Evolutionary conservation across 2,797 vertebrate species (phyloP).

Genomic region (Dipus sagitta): DNA sequence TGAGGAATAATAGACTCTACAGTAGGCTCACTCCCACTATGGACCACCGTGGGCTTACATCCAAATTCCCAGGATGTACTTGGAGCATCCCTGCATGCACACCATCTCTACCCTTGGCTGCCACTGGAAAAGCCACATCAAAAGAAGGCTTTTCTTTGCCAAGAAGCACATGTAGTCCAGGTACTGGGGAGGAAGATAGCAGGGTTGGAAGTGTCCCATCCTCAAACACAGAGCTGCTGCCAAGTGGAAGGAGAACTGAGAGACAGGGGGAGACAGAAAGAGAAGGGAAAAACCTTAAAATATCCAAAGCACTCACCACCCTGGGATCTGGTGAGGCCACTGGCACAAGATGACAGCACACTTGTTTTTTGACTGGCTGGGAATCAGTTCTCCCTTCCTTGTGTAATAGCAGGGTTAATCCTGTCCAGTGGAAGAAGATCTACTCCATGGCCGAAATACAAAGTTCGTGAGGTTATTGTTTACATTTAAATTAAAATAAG

Average conservation of each 20-base stretch:
- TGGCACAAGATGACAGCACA: neutral
- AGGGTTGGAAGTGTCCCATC: neutral
- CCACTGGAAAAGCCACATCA: neutral
- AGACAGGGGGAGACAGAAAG: neutral
- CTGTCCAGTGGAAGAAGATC: neutral
- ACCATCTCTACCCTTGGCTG: neutral
- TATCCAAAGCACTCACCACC: neutral
- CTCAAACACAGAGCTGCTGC: neutral
- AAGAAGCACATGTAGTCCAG: neutral
- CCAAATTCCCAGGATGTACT: neutral
- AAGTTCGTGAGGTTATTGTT: neutral
- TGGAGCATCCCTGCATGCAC: neutral
- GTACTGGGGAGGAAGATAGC: neutral
- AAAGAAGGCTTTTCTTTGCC: neutral
- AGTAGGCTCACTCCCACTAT: rapidly evolving
- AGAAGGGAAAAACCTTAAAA: neutral
- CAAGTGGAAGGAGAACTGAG: neutral
- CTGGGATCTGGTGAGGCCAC: neutral
- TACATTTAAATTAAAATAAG: neutral
- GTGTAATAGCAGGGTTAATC: neutral
- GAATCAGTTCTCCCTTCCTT: neutral
- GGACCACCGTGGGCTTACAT: neutral
- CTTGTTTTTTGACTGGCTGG: neutral
- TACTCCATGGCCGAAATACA: neutral
- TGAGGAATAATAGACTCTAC: neutral